Evolutionary conservation across 2,113 vertebrate genomes (phyloP).

Genomic region (Ictalurus punctatus): DNA sequence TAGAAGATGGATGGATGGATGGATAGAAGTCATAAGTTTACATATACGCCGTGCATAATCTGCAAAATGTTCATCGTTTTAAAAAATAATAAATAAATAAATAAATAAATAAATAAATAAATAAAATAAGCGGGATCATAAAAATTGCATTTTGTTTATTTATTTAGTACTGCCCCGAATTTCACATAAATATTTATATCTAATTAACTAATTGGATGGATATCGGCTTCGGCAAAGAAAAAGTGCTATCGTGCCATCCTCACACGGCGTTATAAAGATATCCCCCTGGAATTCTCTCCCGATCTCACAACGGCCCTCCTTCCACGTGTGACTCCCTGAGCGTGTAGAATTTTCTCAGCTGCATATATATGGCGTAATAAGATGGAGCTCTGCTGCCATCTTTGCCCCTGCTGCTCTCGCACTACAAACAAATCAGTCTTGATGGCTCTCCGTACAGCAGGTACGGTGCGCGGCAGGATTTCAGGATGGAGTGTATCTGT

Average conservation of each 20-base stretch:
- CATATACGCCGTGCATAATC: too few relatives aligned
- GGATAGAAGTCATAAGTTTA: too few relatives aligned
- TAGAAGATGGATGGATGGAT: too few relatives aligned
- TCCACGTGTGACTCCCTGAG: not conserved
- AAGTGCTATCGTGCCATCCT: too few relatives aligned
- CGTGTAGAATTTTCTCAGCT: conserved; percentile 25
- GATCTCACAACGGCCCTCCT: not conserved
- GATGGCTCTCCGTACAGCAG: conserved; percentile 22
- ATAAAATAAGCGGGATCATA: too few relatives aligned
- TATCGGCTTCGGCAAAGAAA: not conserved
- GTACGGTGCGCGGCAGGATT: not conserved
- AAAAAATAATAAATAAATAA: too few relatives aligned
- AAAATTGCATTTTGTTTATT: too few relatives aligned
- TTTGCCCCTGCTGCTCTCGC: conserved; percentile 31
- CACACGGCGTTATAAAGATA: not conserved
- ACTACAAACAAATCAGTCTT: conserved; percentile 52
- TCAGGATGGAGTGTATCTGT: conserved; percentile 54
- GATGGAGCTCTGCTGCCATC: conserved; percentile 45
- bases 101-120: too few relatives aligned
- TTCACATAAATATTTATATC: too few relatives aligned
- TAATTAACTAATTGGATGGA: not conserved
- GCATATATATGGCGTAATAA: conserved; percentile 18
- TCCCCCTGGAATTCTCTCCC: not conserved
- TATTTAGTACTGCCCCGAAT: too few relatives aligned
- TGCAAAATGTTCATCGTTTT: too few relatives aligned